These are phyloP conservation scores for Pachypeltis micranthus DNA, from an alignment of 1,140 invertebrate species.

Conservation along the genomic window DNA sequence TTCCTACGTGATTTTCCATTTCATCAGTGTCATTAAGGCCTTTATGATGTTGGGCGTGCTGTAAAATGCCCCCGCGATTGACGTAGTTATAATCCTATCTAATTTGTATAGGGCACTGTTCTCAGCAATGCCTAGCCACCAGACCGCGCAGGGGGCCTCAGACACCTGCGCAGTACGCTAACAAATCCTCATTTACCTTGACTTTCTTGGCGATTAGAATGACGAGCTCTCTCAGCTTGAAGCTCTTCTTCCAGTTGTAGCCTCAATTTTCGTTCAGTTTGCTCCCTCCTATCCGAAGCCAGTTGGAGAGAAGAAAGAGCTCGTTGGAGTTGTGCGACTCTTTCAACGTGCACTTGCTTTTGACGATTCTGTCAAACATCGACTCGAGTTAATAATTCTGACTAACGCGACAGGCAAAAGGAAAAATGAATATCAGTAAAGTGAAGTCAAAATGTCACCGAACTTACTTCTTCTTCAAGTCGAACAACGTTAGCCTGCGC, in stretches of 20 bases:
- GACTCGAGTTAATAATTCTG: neutral
- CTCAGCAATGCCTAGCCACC: no score
- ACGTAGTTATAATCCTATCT: no score
- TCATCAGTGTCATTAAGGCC: no score
- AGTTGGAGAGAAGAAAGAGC: slow-evolving; percentile 71
- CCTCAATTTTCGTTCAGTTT: slow-evolving; percentile 66
- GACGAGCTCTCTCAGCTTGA: slow-evolving; percentile 45
- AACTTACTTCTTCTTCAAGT: slow-evolving; percentile 71
- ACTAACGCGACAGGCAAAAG: neutral
- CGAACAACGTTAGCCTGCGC: slow-evolving; percentile 78
- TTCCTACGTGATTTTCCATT: no score
- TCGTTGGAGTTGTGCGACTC: slow-evolving; percentile 68
- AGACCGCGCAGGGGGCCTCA: neutral
- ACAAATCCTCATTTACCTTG: no score
- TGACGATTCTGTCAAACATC: slow-evolving; percentile 49
- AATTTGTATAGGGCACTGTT: no score
- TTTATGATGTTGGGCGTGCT: no score
- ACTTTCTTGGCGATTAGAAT: slow-evolving; percentile 24
- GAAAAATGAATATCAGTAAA: slow-evolving; percentile 3
- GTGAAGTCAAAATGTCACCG: no score
- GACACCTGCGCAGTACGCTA: no score
- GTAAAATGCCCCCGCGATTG: no score
- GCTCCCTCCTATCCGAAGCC: slow-evolving; percentile 69
- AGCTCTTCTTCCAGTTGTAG: slow-evolving; percentile 70
- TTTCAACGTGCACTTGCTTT: slow-evolving; percentile 73